A percentile compares a stretch with the other conserved stretches of the same genome.
These are phyloP conservation scores for Tachina grossa DNA, from an alignment of 2,888 invertebrate genomes.

Conservation along the genomic window DNA sequence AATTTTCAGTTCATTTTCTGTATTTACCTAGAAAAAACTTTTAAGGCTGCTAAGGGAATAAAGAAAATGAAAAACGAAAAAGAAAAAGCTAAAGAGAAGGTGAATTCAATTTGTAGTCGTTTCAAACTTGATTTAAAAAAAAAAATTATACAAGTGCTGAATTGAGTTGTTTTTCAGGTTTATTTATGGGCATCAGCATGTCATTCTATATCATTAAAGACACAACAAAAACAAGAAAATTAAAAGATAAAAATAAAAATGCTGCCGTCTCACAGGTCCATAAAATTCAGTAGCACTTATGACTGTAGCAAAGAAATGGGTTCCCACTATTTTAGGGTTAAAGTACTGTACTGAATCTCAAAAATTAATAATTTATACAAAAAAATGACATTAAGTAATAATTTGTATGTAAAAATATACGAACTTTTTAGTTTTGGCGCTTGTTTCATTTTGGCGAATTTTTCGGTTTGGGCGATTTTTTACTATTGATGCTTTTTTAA, in stretches of 20 bases:
- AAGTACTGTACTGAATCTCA: no score
- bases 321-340: no score
- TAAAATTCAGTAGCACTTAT: conserved; percentile 49
- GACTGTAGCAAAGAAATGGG: neutral
- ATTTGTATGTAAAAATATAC: no score
- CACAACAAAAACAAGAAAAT: neutral
- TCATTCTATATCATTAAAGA: conserved; percentile 2
- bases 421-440: no score
- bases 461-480: no score
- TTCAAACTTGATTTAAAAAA: conserved; percentile 30
- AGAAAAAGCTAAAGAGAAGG: neutral
- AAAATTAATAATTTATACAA: no score
- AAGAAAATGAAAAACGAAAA: no score
- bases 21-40: conserved; percentile 6
- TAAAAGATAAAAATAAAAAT: neutral
- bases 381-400: no score
- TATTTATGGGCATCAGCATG: conserved; percentile 6
- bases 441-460: no score
- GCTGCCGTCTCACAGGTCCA: conserved; percentile 33
- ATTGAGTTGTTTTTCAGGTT: conserved; percentile 13
- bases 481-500: no score
- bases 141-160: conserved; percentile 13
- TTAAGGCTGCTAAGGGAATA: conserved; percentile 13
- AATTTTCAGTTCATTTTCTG: conserved; percentile 51
- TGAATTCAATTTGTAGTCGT: conserved; percentile 40